phyloP scores from a whole-genome alignment of 2,888 invertebrate genomes.

The Pherbina coryleti region DNA sequence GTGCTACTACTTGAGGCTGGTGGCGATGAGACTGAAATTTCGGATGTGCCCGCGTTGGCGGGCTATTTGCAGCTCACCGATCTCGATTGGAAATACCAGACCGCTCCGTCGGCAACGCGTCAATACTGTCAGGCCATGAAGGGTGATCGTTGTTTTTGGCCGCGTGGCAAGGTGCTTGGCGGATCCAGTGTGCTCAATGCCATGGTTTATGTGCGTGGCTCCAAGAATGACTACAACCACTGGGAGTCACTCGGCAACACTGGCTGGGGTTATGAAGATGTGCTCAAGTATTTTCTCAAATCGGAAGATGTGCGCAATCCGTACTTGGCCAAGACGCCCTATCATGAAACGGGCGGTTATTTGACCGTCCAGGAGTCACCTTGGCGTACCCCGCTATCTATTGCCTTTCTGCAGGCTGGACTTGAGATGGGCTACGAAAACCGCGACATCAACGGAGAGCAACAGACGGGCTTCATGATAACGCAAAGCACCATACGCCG shows the following conservation, averaged over 20 bases:
- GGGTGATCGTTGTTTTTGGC: slow-evolving; percentile 91
- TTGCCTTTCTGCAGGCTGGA: slow-evolving; percentile 87
- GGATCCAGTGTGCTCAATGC: slow-evolving; percentile 90
- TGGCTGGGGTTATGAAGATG: slow-evolving; percentile 88
- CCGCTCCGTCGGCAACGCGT: slow-evolving; percentile 81
- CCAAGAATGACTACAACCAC: slow-evolving; percentile 85
- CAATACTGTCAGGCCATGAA: slow-evolving; percentile 91
- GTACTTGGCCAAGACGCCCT: slow-evolving; percentile 80
- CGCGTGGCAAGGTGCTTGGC: slow-evolving; percentile 90
- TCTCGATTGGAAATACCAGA: slow-evolving; percentile 93
- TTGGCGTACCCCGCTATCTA: slow-evolving; percentile 84
- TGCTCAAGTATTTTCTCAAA: slow-evolving; percentile 87
- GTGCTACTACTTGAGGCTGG: slow-evolving; percentile 89
- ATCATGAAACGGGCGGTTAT: slow-evolving; percentile 84
- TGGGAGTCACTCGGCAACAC: slow-evolving; percentile 87
- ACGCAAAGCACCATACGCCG: slow-evolving; percentile 87
- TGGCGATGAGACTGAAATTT: slow-evolving; percentile 88
- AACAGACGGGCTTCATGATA: slow-evolving; percentile 89
- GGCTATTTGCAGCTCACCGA: slow-evolving; percentile 88
- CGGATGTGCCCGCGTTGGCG: slow-evolving; percentile 87
- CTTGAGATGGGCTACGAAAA: slow-evolving; percentile 85
- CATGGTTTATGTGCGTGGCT: slow-evolving; percentile 93
- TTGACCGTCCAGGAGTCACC: slow-evolving; percentile 87
- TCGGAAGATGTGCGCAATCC: slow-evolving; percentile 91
- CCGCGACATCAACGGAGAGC: slow-evolving; percentile 84